Evolutionary conservation across 2,797 vertebrate species (phyloP), one percentile per base, ranked within the genome.

Genomic region (Syngnathus rostellatus): DNA sequence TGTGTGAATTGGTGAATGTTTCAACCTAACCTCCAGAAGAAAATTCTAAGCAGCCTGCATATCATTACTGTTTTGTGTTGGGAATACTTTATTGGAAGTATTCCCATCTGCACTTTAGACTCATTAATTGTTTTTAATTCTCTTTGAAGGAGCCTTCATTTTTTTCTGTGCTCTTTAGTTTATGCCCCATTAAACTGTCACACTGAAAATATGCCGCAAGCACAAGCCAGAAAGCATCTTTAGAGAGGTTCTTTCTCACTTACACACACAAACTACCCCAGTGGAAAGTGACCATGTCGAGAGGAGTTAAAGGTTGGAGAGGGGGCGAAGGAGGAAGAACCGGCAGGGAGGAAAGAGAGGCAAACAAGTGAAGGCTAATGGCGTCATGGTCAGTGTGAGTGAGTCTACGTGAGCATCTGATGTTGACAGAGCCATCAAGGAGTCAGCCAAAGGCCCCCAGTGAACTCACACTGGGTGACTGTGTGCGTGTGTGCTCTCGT

Each of bases 381-480:
- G 83, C 75, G 78, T 85, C 81, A 85, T 77, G 74, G 65, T 69
- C 70, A 66, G 73, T 70, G 68, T 77, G 75, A 86, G 72, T 77
- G 71, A 55, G 62, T 65, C 81, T 88, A 89, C 78, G 80, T 77
- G 89, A 87, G 76, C 57, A 61, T 86, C 83, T 86, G 77, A 81
- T 86, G 78, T 90, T 90, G 84, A 87, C 25, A 53, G 80, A 89
- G 76, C 79, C 85, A 81, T 72, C 58, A 70, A 69, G 80, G 83
- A 88, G 86, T 91, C 87, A 90, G 88, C 85, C 86, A 90, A 81
- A 78, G 76, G 65, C 67, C 76, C 79, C 68, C 72, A 70, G 63
- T 83, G 75, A 86, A 83, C 81, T 78, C 67, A 40, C 71, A 67
- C 40, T 65, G 69, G 64, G 75, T 63, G 61, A 59, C 41, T 64